Percentiles rank a stretch among this genome's conserved stretches.
These are phyloP conservation scores for Xiphorhynchus elegans DNA, from an alignment of 2,113 vertebrate species.

Conservation along the genomic window DNA sequence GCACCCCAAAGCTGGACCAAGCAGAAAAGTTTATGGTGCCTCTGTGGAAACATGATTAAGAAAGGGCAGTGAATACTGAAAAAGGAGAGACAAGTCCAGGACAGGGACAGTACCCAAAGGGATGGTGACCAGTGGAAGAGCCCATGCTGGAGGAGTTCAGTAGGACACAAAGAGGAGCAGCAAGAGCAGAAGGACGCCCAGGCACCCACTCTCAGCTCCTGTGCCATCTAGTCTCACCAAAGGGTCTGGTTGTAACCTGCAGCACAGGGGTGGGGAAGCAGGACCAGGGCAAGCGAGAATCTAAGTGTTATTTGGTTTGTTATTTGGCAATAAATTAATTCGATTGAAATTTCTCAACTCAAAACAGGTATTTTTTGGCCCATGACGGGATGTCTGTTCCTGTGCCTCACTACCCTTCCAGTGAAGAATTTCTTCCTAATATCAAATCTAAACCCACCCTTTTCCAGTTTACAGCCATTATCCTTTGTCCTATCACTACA, in stretches of 20 bases:
- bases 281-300: not conserved
- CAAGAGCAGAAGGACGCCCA: not conserved
- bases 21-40: not conserved
- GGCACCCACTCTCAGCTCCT: rapidly evolving
- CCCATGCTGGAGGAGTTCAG: not conserved
- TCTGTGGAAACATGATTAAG: not conserved
- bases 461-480: not conserved
- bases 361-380: not conserved
- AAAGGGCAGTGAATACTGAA: not conserved
- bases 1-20: not conserved
- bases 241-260: not conserved
- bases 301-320: not conserved
- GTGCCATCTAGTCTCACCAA: not conserved
- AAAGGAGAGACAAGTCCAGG: not conserved
- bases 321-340: not conserved
- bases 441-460: not conserved
- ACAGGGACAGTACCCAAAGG: not conserved
- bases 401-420: not conserved
- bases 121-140: not conserved
- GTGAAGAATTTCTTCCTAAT: not conserved
- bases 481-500: not conserved
- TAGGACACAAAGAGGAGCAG: not conserved
- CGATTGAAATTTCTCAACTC: not conserved
- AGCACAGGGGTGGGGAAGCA: not conserved
- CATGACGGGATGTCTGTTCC: not conserved